Percentiles rank a stretch among this genome's conserved stretches.
These are phyloP conservation scores for Tachypleus tridentatus DNA, from an alignment of 1,140 invertebrate genomes.

Conservation along the genomic window DNA sequence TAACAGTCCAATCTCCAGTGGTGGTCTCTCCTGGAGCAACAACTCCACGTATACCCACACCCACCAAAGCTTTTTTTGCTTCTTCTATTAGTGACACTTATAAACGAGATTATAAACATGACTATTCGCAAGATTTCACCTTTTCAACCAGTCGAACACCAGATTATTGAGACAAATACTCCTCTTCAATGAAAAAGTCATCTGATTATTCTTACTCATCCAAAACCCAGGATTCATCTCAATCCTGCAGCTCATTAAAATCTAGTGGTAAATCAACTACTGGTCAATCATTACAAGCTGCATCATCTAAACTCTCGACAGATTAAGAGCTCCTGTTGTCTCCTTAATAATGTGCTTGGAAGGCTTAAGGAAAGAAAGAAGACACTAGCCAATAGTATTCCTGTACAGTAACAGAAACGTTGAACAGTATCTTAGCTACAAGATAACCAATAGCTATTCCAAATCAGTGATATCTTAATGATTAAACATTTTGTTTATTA, in stretches of 20 bases:
- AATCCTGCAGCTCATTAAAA: background rate
- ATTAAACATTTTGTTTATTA: background rate
- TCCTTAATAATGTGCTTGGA: slow-evolving; percentile 45
- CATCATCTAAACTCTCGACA: slow-evolving; percentile 12
- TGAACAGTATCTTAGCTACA: slow-evolving; percentile 54
- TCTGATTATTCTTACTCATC: background rate
- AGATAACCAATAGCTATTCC: background rate
- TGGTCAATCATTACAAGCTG: slow-evolving; percentile 10
- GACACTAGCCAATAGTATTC: slow-evolving; percentile 59
- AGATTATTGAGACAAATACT: too few relatives aligned
- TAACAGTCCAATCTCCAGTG: slow-evolving; percentile 11
- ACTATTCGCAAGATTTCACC: background rate
- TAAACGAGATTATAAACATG: background rate
- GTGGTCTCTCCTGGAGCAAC: background rate
- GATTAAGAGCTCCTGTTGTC: too few relatives aligned
- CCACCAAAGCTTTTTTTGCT: background rate
- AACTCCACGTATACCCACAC: background rate
- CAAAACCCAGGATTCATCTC: background rate
- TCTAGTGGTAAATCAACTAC: background rate
- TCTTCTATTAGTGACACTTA: background rate
- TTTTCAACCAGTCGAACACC: too few relatives aligned
- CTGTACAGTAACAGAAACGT: slow-evolving; percentile 75
- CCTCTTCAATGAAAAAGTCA: background rate
- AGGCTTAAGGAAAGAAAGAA: slow-evolving; percentile 63
- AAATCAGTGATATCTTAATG: too few relatives aligned